Evolutionary conservation across 2,888 invertebrate genomes (phyloP).

Genomic region (Ditylenchus weischeri): DNA sequence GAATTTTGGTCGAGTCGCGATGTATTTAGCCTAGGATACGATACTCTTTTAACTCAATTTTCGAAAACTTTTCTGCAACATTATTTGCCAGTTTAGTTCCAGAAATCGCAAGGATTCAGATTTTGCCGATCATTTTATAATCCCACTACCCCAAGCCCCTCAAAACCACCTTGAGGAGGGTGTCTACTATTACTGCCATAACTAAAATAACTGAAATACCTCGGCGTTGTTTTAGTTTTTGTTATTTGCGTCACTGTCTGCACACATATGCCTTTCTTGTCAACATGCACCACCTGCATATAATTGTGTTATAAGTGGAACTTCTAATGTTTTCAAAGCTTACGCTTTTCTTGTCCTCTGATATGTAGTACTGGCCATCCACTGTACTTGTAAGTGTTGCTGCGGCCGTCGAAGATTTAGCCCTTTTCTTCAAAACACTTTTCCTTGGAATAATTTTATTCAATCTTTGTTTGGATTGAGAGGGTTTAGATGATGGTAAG

Average conservation of each 20-base stretch:
- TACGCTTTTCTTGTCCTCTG: slow-evolving; percentile 15
- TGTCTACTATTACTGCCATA: no score
- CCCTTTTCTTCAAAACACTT: background rate
- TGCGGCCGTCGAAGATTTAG: background rate
- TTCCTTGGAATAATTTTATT: slow-evolving; percentile 10
- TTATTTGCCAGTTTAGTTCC: no score
- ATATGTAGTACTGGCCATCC: slow-evolving; percentile 7
- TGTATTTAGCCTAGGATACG: no score
- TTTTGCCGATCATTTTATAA: no score
- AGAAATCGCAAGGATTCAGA: no score
- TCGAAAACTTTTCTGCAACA: no score
- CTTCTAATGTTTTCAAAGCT: background rate
- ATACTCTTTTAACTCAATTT: no score
- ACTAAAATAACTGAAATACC: slow-evolving; percentile 8
- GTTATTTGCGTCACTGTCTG: slow-evolving; percentile 12
- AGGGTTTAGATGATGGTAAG: background rate
- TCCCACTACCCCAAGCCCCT: no score
- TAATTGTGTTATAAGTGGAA: background rate
- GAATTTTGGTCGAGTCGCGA: no score
- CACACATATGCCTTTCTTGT: slow-evolving; percentile 15
- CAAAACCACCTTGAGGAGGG: no score
- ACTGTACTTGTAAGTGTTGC: background rate
- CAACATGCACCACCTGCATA: slow-evolving; percentile 8
- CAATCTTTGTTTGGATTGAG: background rate
- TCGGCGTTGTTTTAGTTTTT: slow-evolving; percentile 10